Percentiles rank a stretch among this genome's conserved stretches.
Conservation (phyloP, 2,888 invertebrate genomes). For the Punctoribates punctum region DNA sequence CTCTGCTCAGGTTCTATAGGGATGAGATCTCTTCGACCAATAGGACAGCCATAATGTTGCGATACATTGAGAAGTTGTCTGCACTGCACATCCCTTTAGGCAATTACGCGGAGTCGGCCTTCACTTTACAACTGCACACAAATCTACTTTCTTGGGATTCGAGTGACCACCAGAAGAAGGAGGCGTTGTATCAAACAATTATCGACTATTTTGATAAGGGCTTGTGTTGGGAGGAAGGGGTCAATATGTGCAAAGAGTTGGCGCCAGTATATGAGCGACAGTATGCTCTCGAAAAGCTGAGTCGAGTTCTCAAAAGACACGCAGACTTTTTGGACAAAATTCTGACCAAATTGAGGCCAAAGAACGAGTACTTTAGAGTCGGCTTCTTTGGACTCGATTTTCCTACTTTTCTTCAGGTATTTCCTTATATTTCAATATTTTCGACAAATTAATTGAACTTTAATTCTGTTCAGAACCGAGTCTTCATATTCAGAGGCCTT, state of each 20-base stretch:
- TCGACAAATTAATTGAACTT: neutral
- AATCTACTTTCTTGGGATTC: conserved; percentile 78
- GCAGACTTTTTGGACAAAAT: conserved; percentile 90
- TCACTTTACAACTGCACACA: conserved; percentile 87
- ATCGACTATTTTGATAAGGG: conserved; percentile 89
- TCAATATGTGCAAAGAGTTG: conserved; percentile 83
- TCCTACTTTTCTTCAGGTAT: conserved; percentile 87
- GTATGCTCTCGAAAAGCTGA: conserved; percentile 79
- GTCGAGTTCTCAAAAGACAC: conserved; percentile 72
- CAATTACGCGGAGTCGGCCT: conserved; percentile 91
- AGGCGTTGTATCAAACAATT: conserved; percentile 78
- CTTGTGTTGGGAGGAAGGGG: conserved; percentile 95
- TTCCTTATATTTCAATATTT: neutral
- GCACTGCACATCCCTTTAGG: conserved; percentile 85
- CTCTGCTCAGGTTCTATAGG: conserved; percentile 90
- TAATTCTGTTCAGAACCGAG: conserved; percentile 68
- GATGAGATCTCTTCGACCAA: conserved; percentile 73
- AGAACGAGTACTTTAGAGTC: conserved; percentile 91
- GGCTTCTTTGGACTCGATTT: conserved; percentile 91
- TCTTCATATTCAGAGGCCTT: conserved; percentile 89
- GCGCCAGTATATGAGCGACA: conserved; percentile 79
- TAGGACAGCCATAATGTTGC: conserved; percentile 88
- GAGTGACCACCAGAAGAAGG: conserved; percentile 82
- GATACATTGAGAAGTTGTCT: conserved; percentile 90
- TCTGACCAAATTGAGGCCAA: conserved; percentile 76